Conservation (phyloP, 2,888 invertebrate genomes). For the Hirudinaria manillensis region DNA sequence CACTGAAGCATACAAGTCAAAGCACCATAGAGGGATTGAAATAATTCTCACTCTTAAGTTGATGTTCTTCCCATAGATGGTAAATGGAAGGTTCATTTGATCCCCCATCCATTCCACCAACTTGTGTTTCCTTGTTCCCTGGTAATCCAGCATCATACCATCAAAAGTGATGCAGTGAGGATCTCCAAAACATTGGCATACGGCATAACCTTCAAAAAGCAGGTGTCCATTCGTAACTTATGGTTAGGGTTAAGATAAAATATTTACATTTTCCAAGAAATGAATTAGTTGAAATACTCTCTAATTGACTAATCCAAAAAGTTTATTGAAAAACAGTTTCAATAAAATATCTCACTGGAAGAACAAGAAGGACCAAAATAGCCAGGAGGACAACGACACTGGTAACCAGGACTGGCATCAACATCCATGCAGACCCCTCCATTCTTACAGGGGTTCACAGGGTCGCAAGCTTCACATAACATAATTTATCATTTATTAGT, state of each 20-base stretch:
- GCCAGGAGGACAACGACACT: background rate
- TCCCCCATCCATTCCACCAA: conserved; percentile 9
- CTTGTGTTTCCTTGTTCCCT: conserved; percentile 13
- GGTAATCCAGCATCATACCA: background rate
- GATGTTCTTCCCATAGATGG: too few species aligned
- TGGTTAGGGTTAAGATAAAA: too few species aligned
- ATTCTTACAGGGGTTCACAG: conserved; percentile 23
- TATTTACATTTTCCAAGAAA: too few species aligned
- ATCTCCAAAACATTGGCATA: conserved; percentile 4
- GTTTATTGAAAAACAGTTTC: too few species aligned
- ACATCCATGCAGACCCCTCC: conserved; percentile 3
- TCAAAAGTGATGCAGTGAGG: conserved; percentile 20
- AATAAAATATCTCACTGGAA: background rate
- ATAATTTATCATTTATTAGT: too few species aligned
- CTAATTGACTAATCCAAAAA: too few species aligned
- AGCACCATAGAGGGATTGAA: too few species aligned
- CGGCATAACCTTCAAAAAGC: background rate
- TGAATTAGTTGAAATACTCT: too few species aligned
- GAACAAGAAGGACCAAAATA: background rate
- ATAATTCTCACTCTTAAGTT: too few species aligned
- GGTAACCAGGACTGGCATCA: background rate
- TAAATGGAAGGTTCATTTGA: too few species aligned
- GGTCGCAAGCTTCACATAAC: conserved; percentile 12
- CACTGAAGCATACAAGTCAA: too few species aligned
- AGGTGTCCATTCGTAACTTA: too few species aligned